Conservation (phyloP, 92 coral and sea anemone species). For the Epizoanthus scotinus region DNA sequence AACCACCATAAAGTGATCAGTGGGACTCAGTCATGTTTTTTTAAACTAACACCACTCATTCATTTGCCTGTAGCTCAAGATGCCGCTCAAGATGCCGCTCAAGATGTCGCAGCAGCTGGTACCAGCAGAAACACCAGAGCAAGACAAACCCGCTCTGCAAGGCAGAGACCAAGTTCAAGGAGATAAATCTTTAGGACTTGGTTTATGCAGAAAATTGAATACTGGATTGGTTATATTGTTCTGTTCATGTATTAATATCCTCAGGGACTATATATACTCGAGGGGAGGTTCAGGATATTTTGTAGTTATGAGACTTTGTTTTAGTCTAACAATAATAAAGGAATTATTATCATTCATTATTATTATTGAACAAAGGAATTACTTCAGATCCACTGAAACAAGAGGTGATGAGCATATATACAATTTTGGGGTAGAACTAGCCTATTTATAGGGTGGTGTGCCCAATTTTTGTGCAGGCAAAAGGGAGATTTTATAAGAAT, state of each 20-base stretch:
- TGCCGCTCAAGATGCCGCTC: not conserved
- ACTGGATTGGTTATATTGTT: constrained; percentile 9
- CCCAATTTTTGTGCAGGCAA: too few species aligned
- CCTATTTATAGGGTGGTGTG: too few species aligned
- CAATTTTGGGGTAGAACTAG: constrained; percentile 10
- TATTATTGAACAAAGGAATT: constrained; percentile 16
- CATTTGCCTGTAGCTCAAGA: constrained; percentile 19
- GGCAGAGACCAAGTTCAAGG: not conserved
- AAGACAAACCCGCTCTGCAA: constrained; percentile 10
- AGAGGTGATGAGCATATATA: constrained; percentile 14
- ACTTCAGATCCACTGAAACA: constrained; percentile 5
- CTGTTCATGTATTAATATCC: constrained; percentile 14
- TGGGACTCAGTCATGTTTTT: constrained; percentile 18
- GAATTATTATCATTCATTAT: not conserved
- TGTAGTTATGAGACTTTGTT: not conserved
- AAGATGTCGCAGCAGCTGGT: not conserved
- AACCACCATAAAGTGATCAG: constrained; percentile 11
- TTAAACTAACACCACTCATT: constrained; percentile 5
- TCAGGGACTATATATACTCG: constrained; percentile 8
- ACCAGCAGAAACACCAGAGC: constrained; percentile 6
- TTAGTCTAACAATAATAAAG: not conserved
- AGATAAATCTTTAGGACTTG: constrained; percentile 1
- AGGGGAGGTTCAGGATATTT: constrained; percentile 5
- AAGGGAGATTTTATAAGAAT: too few species aligned
- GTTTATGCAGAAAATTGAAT: not conserved